These are phyloP conservation scores for Phocoena sinus DNA, from an alignment of 2,113 vertebrate genomes.

Conservation along the genomic window DNA sequence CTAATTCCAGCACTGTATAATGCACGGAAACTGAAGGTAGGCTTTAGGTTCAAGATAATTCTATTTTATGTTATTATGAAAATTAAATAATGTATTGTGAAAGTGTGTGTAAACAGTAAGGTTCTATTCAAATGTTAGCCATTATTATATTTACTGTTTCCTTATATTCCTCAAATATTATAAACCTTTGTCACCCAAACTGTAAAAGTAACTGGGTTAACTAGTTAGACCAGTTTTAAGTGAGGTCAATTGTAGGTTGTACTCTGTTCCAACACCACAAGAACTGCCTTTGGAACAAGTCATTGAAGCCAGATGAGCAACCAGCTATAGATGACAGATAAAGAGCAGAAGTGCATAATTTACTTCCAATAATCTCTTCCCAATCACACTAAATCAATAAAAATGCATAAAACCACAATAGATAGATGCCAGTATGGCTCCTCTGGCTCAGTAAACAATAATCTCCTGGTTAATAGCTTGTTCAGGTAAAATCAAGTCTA, in stretches of 20 bases:
- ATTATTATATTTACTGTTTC: conserved; percentile 28
- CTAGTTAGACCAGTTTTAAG: conserved; percentile 28
- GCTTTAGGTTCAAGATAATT: neutral
- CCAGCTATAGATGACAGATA: neutral
- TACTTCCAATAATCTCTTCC: neutral
- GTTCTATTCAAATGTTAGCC: neutral
- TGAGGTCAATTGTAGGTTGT: neutral
- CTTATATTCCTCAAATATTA: conserved; percentile 35
- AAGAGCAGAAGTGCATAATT: neutral
- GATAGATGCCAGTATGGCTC: neutral
- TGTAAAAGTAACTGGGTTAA: conserved; percentile 3
- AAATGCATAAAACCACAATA: neutral
- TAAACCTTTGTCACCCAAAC: conserved; percentile 31
- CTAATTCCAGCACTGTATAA: neutral
- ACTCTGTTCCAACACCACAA: neutral
- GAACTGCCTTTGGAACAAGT: conserved; percentile 13
- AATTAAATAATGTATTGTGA: neutral
- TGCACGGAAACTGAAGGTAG: neutral
- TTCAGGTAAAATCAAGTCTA: conserved; percentile 3
- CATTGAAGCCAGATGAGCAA: neutral
- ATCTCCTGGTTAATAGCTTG: neutral
- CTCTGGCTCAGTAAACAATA: neutral
- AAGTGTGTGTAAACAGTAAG: neutral
- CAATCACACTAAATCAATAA: neutral
- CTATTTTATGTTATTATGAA: neutral